A percentile compares a stretch with the other conserved stretches of the same genome.
phyloP scores from a whole-genome alignment of 2,113 vertebrate genomes.

The Chaenogobius annularis region DNA sequence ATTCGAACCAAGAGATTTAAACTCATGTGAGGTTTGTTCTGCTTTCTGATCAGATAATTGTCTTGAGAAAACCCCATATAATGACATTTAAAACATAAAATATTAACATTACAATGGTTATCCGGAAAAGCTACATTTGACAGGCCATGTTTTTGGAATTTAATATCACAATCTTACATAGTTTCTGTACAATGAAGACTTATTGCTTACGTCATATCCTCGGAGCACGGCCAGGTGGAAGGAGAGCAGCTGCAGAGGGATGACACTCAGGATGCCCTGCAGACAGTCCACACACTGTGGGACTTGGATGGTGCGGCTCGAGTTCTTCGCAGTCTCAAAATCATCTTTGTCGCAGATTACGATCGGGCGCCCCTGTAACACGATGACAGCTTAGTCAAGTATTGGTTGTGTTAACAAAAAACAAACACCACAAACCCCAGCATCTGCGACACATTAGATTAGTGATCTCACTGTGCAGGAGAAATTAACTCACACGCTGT shows the following conservation, averaged over 20 bases:
- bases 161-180: no score
- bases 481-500: conserved; percentile 18
- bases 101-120: no score
- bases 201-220: conserved; percentile 89
- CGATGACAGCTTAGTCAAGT: not conserved
- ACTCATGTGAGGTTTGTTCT: no score
- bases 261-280: conserved; percentile 95
- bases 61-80: no score
- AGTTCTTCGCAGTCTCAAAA: conserved; percentile 91
- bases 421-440: conserved; percentile 27
- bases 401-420: not conserved
- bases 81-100: no score
- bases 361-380: conserved; percentile 88
- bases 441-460: conserved; percentile 29
- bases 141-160: no score
- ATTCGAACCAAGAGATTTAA: no score
- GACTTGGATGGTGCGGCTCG: conserved; percentile 91
- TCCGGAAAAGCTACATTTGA: no score
- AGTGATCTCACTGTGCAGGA: conserved; percentile 52
- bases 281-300: conserved; percentile 96
- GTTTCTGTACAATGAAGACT: no score
- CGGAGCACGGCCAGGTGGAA: conserved; percentile 96
- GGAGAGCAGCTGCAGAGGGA: conserved; percentile 94
- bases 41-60: no score
- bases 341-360: conserved; percentile 96